phyloP scores from a whole-genome alignment of 2,113 vertebrate species.

The Gallinago media region DNA sequence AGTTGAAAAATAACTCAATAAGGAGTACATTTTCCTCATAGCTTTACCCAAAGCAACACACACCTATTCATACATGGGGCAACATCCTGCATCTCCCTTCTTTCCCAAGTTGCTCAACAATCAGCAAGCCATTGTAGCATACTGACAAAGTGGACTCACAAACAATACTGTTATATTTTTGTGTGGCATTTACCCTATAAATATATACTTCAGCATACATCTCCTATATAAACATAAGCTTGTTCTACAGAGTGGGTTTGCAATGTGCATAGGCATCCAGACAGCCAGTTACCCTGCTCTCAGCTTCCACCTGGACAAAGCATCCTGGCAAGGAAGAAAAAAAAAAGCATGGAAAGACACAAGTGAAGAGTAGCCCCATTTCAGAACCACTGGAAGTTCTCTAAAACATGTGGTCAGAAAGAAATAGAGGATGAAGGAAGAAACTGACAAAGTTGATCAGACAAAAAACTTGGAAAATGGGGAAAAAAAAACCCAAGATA shows the following conservation, averaged over 20 bases:
- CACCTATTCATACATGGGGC: no score
- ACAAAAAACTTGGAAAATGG: not conserved
- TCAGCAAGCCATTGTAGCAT: fast-evolving
- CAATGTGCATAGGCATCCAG: not conserved
- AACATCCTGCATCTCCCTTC: not conserved
- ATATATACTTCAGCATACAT: not conserved
- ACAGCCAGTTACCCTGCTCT: not conserved
- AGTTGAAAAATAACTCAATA: not conserved
- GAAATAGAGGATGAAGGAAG: not conserved
- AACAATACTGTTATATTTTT: not conserved
- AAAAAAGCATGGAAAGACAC: not conserved
- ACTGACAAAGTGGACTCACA: not conserved
- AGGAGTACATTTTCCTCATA: not conserved
- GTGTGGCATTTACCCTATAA: not conserved
- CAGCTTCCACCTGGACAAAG: not conserved
- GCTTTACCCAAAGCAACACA: not conserved
- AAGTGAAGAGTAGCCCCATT: not conserved
- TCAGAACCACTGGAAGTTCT: not conserved
- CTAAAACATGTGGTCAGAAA: not conserved
- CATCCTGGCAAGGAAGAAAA: not conserved
- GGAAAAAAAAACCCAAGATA: not conserved
- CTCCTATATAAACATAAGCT: not conserved
- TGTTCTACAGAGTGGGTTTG: not conserved
- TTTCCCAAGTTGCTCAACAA: not conserved
- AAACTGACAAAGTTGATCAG: not conserved